phyloP scores from a whole-genome alignment of 1,140 invertebrate species.

The Pissodes strobi region DNA sequence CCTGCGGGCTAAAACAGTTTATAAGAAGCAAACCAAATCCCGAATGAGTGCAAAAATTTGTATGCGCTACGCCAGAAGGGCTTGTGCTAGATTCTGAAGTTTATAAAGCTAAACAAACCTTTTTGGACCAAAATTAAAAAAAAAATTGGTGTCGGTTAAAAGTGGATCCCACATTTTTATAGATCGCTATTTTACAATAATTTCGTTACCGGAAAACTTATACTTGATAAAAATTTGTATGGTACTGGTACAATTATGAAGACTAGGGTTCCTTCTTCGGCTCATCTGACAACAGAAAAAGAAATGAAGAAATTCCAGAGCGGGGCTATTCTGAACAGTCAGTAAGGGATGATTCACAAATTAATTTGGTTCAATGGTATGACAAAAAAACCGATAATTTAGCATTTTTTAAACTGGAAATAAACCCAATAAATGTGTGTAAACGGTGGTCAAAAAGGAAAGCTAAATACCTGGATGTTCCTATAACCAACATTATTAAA shows the following conservation, averaged over 20 bases:
- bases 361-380: slow-evolving; percentile 30
- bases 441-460: slow-evolving; percentile 47
- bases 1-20: slow-evolving; percentile 20
- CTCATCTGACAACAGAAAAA: slow-evolving; percentile 25
- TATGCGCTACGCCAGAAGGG: slow-evolving; percentile 37
- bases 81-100: too few relatives aligned
- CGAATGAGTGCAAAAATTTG: slow-evolving; percentile 44
- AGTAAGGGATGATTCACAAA: slow-evolving; percentile 21
- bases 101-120: slow-evolving; percentile 19
- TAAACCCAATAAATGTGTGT: slow-evolving; percentile 33
- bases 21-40: slow-evolving; percentile 35
- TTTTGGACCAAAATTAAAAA: neutral
- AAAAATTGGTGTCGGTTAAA: slow-evolving; percentile 19
- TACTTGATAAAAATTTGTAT: slow-evolving; percentile 5
- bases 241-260: slow-evolving; percentile 10
- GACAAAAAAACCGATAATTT: slow-evolving; percentile 25
- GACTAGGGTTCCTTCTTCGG: slow-evolving; percentile 4
- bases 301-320: slow-evolving; percentile 9
- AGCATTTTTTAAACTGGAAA: slow-evolving; percentile 20
- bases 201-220: too few relatives aligned
- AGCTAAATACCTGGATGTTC: too few relatives aligned
- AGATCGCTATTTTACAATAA: too few relatives aligned
- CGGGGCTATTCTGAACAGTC: slow-evolving; percentile 18
- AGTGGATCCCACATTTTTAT: too few relatives aligned
- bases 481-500: too few relatives aligned